A percentile compares a stretch with the other conserved stretches of the same genome.
Conservation (phyloP, 2,888 invertebrate species). For the Lottia gigantea region DNA sequence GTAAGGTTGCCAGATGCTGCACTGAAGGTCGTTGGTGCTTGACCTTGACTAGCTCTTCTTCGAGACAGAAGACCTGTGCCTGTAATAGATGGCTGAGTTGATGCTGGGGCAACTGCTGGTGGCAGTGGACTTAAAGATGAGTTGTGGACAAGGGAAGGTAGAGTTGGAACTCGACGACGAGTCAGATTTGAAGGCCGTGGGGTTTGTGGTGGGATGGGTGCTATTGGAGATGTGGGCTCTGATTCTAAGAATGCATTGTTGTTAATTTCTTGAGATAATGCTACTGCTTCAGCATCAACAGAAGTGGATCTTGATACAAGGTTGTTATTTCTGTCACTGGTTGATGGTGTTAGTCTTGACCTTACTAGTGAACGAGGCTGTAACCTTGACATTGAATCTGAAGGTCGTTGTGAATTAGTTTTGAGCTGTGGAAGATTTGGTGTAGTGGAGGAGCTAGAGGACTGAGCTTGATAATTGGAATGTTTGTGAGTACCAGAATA, state of each 20-base stretch:
- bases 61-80: slow-evolving; percentile 18
- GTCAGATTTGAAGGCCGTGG: slow-evolving; percentile 31
- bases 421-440: slow-evolving; percentile 11
- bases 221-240: background rate
- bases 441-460: slow-evolving; percentile 5
- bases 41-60: slow-evolving; percentile 14
- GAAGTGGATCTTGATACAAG: slow-evolving; percentile 27
- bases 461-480: slow-evolving; percentile 32
- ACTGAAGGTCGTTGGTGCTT: slow-evolving; percentile 14
- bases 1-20: slow-evolving; percentile 23
- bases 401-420: background rate
- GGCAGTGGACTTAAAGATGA: background rate
- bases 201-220: slow-evolving; percentile 36
- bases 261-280: slow-evolving; percentile 14
- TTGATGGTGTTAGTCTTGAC: slow-evolving; percentile 8
- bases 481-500: slow-evolving; percentile 44
- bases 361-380: slow-evolving; percentile 13
- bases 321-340: slow-evolving; percentile 21
- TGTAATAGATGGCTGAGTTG: slow-evolving; percentile 13
- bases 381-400: slow-evolving; percentile 15
- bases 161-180: slow-evolving; percentile 40
- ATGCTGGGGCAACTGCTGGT: background rate
- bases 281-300: slow-evolving; percentile 24
- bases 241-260: slow-evolving; percentile 10
- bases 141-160: slow-evolving; percentile 37